Evolutionary conservation across 2,113 vertebrate species (phyloP), one percentile per base, ranked within the genome.

Genomic region (Caretta caretta): DNA sequence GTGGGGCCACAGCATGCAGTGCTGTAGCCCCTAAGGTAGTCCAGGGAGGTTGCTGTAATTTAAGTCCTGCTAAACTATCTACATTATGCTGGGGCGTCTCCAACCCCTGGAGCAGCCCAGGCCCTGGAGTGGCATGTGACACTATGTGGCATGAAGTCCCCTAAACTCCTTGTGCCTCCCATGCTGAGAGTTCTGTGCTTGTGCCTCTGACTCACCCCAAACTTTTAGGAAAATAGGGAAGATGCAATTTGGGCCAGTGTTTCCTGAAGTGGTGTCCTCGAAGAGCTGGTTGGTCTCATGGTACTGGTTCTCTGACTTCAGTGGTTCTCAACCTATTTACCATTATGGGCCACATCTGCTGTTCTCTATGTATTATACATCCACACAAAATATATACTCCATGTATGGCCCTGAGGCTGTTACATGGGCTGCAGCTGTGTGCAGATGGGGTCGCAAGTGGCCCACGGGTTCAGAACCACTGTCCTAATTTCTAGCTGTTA

Each of bases 121-220:
- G 19, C 80, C 5, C 80, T 42, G 13, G 38, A 89, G 83, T 14
- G n/a, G n/a, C n/a, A n/a, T n/a, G n/a, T n/a, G n/a, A n/a, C n/a
- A n/a, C n/a, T n/a, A 82, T 16, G 31, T 13, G 54, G 5, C 5
- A 38, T 53, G 20, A 87, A 87, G 10, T 5, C 0, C 0, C 38
- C 51, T 81, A 51, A 29, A 8, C 4, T 57, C 56, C 80, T 82
- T 90, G 9, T 13, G 50, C 10, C 5, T 87, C 46, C 35, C 78
- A 50, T 85, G 5, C 5, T 80, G 1, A 27, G 42, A 29, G 5
- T 29, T 83, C 3, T 14, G 2, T 65, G 38, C 57, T 8, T 59
- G 75, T 88, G 8, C 35, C 50, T 83, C 25, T 79, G 76, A 87
- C 51, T 81, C 49, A 56, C 27, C 4, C 3, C 27, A 10, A 8